Base-by-base conservation (phyloP, 2,888 invertebrate species). In the Dioctria linearis region DNA sequence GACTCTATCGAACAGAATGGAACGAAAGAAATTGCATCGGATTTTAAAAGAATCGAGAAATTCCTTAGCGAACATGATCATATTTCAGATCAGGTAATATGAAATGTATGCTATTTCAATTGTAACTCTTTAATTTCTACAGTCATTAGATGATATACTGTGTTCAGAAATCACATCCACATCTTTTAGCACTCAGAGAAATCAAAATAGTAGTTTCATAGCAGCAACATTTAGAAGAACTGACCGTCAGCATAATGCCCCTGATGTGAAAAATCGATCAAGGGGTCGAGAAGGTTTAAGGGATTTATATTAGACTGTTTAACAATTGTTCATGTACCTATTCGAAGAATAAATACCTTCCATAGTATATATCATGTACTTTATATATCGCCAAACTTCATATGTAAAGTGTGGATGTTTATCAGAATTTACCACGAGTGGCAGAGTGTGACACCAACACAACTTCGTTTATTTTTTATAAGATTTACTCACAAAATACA, bases 41-140 rank as follows among this genome's bases (percentile, higher is more conserved):
- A 93, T 85, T 92, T 93, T 83, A 88, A 90, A 11, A 88, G 90
- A 78, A 86, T 93, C 46, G 88, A 90, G 75, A 90, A 91, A 82
- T 90, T 91, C 1, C 88, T 94, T 8, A 87, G 85, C 81, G 91
- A 92, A n/a, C 67, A 83, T 46, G 84, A 82, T 2, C 82, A 84
- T 51, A 81, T 83, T 9, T 46, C 76, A 8, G 81, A 83, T 3
- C 13, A 79, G 57, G 82, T 79, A 76, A 43, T 75, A 46, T n/a
- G 49, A 57, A 49, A 39, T 49, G 8, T 37, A 42, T 59, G 4
- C 6, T 43, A 39, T 25, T 42, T 65, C 25, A 25, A 25, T 25
- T 71, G n/a, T 40, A 13, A 49, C 11, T 13, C 4, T 63, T 49
- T 39, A 46, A 42, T 80, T n/a, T n/a, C 11, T 81, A 5, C 39